phyloP scores from a whole-genome alignment of 2,113 vertebrate species.

The Nasalis larvatus region DNA sequence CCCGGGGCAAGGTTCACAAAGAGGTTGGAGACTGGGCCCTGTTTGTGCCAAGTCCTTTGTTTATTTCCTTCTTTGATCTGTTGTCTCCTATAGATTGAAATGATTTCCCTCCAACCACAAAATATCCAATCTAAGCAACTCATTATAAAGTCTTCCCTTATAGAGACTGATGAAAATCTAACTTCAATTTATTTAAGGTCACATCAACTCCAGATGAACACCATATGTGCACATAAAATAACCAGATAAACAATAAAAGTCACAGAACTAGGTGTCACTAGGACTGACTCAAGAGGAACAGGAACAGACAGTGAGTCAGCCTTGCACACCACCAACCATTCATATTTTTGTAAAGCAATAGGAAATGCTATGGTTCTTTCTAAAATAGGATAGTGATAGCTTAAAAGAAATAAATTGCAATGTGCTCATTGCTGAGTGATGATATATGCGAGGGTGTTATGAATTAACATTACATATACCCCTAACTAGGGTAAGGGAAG shows the following conservation, averaged over 20 bases:
- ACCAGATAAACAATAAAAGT: background rate
- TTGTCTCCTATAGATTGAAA: slow-evolving; percentile 74
- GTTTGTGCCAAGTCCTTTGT: slow-evolving; percentile 78
- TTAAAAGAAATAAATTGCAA: background rate
- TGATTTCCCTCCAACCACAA: slow-evolving; percentile 60
- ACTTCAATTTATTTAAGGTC: background rate
- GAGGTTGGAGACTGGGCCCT: slow-evolving; percentile 70
- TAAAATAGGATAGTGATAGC: background rate
- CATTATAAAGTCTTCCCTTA: slow-evolving; percentile 18
- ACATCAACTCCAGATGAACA: background rate
- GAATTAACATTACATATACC: background rate
- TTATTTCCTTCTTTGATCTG: slow-evolving; percentile 78
- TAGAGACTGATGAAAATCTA: slow-evolving; percentile 32
- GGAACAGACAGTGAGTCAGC: background rate
- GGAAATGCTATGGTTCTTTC: background rate
- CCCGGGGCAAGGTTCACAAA: slow-evolving; percentile 87
- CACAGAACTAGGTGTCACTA: slow-evolving; percentile 30
- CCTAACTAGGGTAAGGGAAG: background rate
- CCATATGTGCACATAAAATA: slow-evolving; percentile 33
- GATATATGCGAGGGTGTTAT: background rate
- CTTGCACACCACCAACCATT: background rate
- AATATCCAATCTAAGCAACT: slow-evolving; percentile 48
- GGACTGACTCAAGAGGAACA: background rate
- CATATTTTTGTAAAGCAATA: background rate
- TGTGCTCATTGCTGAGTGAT: background rate